Conservation (phyloP, 2,888 invertebrate species). For the Cancer borealis region DNA sequence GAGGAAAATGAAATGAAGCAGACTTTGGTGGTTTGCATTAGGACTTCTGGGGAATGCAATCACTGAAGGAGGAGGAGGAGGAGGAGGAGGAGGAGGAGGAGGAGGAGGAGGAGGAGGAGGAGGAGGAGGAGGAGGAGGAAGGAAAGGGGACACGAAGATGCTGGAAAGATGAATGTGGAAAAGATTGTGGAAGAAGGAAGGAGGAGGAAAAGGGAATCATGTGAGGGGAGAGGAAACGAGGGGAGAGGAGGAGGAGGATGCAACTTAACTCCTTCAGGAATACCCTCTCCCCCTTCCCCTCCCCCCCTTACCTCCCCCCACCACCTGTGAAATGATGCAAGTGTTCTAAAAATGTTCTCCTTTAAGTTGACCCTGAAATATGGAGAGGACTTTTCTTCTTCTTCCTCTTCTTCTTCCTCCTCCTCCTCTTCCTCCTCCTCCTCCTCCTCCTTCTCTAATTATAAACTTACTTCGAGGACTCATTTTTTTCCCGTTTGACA, state of each 20-base stretch:
- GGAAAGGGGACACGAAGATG: neutral
- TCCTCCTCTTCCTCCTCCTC: neutral
- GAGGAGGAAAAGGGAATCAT: neutral
- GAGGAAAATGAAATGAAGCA: neutral
- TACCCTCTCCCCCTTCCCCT: neutral
- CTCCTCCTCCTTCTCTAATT: neutral
- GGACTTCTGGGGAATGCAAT: neutral
- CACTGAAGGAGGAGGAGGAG: neutral
- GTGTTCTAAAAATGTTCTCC: no score
- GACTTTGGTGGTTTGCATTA: constrained; percentile 7
- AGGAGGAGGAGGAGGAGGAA: neutral
- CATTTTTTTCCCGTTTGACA: neutral
- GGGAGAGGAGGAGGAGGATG: neutral
- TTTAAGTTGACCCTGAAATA: no score
- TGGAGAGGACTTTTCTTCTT: neutral
- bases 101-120: neutral
- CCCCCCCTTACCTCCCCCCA: neutral
- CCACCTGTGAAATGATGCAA: no score
- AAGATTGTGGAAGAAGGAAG: neutral
- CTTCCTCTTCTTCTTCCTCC: neutral
- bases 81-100: constrained; percentile 7
- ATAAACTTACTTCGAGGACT: neutral
- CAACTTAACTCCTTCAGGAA: neutral
- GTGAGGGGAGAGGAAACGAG: neutral
- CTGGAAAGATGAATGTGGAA: neutral